Conservation (phyloP, 2,888 invertebrate species). For the Agrypnus murinus region DNA sequence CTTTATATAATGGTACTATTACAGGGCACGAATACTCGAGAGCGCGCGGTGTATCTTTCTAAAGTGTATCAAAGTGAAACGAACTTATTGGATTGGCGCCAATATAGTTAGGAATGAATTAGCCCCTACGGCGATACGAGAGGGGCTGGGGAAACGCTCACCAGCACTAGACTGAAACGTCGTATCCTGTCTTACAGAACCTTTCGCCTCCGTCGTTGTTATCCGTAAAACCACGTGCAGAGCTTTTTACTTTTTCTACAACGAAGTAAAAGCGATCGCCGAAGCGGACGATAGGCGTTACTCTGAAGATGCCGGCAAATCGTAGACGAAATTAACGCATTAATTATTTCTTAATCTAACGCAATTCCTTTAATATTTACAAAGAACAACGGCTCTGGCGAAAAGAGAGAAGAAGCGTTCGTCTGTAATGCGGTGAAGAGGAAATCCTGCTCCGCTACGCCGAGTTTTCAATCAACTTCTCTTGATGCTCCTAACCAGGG, state of each 20-base stretch:
- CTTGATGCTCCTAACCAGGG: conserved; percentile 67
- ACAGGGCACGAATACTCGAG: conserved; percentile 47
- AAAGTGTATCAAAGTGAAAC: conserved; percentile 55
- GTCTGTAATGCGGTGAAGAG: conserved; percentile 65
- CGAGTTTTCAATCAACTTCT: conserved; percentile 70
- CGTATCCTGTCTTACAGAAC: conserved; percentile 41
- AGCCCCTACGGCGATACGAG: conserved; percentile 50
- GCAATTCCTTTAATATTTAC: conserved; percentile 39
- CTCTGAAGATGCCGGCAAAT: conserved; percentile 17
- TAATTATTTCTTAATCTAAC: conserved; percentile 36
- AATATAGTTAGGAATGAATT: conserved; percentile 55
- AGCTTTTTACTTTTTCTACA: conserved; percentile 26
- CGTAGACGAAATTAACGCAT: conserved; percentile 25
- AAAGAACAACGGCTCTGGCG: conserved; percentile 42
- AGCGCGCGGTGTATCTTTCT: conserved; percentile 54
- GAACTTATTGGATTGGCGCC: conserved; percentile 56
- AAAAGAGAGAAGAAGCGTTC: conserved; percentile 61
- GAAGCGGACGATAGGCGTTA: conserved; percentile 6
- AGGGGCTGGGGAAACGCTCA: conserved; percentile 38
- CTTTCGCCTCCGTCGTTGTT: conserved; percentile 34
- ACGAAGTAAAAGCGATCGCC: conserved; percentile 11
- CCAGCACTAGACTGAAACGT: conserved; percentile 38
- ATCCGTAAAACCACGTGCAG: conserved; percentile 37
- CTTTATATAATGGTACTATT: conserved; percentile 53
- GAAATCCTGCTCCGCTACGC: conserved; percentile 65